A percentile compares a stretch with the other conserved stretches of the same genome.
Conservation (phyloP, 1,140 invertebrate species). For the Luehdorfia chinensis region DNA sequence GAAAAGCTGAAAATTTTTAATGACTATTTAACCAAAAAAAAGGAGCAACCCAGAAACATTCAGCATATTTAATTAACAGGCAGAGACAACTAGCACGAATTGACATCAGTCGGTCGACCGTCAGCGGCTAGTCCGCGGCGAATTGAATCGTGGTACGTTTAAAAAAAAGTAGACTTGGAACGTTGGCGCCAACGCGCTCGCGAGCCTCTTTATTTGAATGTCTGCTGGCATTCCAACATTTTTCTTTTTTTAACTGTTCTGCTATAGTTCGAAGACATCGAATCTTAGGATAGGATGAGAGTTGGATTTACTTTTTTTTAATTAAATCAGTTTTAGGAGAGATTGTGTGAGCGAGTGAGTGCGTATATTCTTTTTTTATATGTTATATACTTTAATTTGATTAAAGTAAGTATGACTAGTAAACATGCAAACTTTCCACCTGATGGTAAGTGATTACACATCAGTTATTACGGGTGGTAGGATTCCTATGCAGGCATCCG, state of each 20-base stretch:
- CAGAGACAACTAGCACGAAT: conserved; percentile 9
- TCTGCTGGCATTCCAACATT: conserved; percentile 12
- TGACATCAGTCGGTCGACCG: conserved; percentile 33
- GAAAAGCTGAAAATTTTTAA: too few relatives aligned
- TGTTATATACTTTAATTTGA: too few relatives aligned
- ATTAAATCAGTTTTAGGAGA: background rate
- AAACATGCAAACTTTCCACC: too few relatives aligned
- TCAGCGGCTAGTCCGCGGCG: conserved; percentile 42
- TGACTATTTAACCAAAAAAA: too few relatives aligned
- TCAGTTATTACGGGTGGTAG: too few relatives aligned
- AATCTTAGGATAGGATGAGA: conserved; percentile 8
- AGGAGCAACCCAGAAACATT: background rate
- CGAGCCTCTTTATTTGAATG: conserved; percentile 41
- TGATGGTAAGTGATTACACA: too few relatives aligned
- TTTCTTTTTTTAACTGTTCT: conserved; percentile 11
- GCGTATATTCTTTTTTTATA: too few relatives aligned
- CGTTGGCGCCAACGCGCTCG: conserved; percentile 67
- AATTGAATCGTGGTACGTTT: conserved; percentile 53
- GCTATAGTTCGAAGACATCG: conserved; percentile 8
- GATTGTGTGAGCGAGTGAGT: too few relatives aligned
- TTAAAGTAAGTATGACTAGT: too few relatives aligned
- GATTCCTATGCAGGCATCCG: too few relatives aligned
- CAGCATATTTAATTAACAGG: conserved; percentile 6
- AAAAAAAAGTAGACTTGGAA: conserved; percentile 47
- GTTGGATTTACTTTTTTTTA: conserved; percentile 3